Evolutionary conservation across 1,140 invertebrate genomes (phyloP).

Genomic region (Conus betulinus): DNA sequence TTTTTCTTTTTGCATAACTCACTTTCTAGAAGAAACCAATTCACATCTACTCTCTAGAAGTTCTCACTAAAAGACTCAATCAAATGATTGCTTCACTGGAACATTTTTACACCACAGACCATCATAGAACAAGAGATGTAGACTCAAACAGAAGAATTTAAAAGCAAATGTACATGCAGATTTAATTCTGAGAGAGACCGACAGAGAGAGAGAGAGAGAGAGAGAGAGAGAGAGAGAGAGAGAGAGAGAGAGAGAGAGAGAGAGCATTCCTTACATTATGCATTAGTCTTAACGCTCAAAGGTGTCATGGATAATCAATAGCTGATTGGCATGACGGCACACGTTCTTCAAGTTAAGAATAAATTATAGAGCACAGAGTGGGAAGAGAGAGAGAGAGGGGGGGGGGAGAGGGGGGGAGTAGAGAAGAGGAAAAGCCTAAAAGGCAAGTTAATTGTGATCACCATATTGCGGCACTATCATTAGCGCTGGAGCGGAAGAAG

Average conservation of each 20-base stretch:
- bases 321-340: neutral
- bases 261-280: neutral
- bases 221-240: constrained; percentile 39
- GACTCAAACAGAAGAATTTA: neutral
- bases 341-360: neutral
- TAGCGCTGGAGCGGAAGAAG: constrained; percentile 1
- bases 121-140: no score
- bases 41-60: no score
- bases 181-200: neutral
- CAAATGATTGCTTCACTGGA: no score
- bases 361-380: neutral
- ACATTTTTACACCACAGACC: no score
- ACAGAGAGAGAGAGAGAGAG: neutral
- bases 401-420: neutral
- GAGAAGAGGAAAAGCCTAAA: neutral
- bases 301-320: neutral
- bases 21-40: no score
- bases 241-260: constrained; percentile 33
- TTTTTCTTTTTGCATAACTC: no score
- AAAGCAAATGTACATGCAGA: neutral
- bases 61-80: no score
- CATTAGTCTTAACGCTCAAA: neutral
- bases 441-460: constrained; percentile 7
- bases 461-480: constrained; percentile 9
- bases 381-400: neutral